Percentiles rank a stretch among this genome's conserved stretches.
phyloP scores from a whole-genome alignment of 2,888 invertebrate genomes.

The Monochamus alternatus region DNA sequence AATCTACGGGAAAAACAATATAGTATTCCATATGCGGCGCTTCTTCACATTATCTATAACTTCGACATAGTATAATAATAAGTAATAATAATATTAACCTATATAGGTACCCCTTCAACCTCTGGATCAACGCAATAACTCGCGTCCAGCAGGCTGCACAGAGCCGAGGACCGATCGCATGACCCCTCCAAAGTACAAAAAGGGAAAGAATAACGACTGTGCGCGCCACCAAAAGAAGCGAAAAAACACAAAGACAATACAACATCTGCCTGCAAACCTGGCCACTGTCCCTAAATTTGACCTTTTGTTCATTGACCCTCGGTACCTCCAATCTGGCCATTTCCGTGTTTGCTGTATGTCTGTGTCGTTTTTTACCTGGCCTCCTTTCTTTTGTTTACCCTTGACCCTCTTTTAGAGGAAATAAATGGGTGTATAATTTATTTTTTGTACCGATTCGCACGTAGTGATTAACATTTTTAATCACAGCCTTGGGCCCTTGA shows the following conservation, averaged over 20 bases:
- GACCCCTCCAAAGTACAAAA: slow-evolving; percentile 22
- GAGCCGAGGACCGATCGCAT: slow-evolving; percentile 21
- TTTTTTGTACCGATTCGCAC: slow-evolving; percentile 35
- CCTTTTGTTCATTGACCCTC: slow-evolving; percentile 61
- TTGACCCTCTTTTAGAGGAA: slow-evolving; percentile 48
- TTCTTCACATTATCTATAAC: no score
- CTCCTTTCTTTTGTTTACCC: slow-evolving; percentile 50
- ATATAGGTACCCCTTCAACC: slow-evolving; percentile 33
- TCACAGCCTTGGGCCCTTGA: neutral
- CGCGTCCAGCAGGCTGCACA: slow-evolving; percentile 37
- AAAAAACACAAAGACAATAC: slow-evolving; percentile 46
- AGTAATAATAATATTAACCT: slow-evolving; percentile 11
- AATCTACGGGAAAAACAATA: no score
- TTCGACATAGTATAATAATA: neutral
- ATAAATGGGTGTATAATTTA: slow-evolving; percentile 44
- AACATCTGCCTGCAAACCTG: slow-evolving; percentile 57
- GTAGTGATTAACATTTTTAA: slow-evolving; percentile 28
- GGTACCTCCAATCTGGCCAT: slow-evolving; percentile 49
- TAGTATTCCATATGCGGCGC: no score
- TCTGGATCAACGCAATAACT: slow-evolving; percentile 38
- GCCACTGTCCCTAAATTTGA: slow-evolving; percentile 67
- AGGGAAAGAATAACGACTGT: slow-evolving; percentile 34
- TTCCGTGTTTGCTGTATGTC: slow-evolving; percentile 52
- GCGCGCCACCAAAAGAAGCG: slow-evolving; percentile 19
- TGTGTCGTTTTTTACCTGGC: slow-evolving; percentile 50